Base-by-base conservation (phyloP, 2,888 invertebrate species). In the Hesperia comma region DNA sequence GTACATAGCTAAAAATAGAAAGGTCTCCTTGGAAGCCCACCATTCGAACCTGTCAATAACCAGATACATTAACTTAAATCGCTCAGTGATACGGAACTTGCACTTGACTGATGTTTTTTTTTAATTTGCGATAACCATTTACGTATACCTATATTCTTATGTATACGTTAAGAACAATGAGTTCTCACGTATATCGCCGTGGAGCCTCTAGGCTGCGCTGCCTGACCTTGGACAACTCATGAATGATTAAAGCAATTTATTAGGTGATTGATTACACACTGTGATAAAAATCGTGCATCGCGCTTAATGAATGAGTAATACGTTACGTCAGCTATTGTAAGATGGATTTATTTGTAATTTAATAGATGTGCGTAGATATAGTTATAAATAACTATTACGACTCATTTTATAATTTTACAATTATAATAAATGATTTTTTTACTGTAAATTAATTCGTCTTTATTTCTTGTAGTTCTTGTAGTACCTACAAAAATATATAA, bases 221-320 rank as follows among this genome's bases (percentile, higher is more conserved):
- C 63, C 51, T 63, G 57, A 63, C 63, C 63, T 63, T 57, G 56
- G 26, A 26, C 63, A 63, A 63, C 40, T 40, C 54, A 51, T 57
- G 63, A 63, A 26, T n/a, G 19, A 55, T 49, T 49, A 32, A 57
- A 49, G 51, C 51, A 57, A 64, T 64, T 63, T 64, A 64, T 51
- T 57, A 51, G 49, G 51, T 64, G 63, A 64, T 64, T 64, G 57
- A 64, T 64, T 64, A 57, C 57, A 64, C 57, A 57, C 57, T 64
- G 41, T 12, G 57, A 64, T 64, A 64, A 64, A 57, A 64, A 58
- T 64, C 63, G 63, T 63, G 63, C 63, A n/a, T 51, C n/a, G 40
- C n/a, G 33, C 37, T 51, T 56, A 60, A 67, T 67, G 63, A 63
- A 56, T 69, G 67, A 69, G 32, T 63, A 66, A 67, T 57, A 33